phyloP scores from a whole-genome alignment of 2,113 vertebrate genomes.

The Haemorhous mexicanus region DNA sequence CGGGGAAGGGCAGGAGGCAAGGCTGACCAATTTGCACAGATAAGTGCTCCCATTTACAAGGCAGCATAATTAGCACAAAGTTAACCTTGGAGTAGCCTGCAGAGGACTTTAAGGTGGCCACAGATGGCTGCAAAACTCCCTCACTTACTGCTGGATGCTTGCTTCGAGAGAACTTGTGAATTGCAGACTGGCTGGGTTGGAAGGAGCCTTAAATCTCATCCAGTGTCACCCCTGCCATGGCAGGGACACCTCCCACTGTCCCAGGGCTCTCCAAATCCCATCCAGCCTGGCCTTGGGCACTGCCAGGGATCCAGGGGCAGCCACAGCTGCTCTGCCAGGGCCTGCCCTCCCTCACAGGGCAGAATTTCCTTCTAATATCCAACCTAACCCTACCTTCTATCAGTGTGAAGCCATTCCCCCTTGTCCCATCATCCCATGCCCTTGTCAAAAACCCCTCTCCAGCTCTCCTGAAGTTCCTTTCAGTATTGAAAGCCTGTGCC shows the following conservation, averaged over 20 bases:
- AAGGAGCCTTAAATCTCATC: rapidly evolving
- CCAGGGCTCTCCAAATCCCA: rapidly evolving
- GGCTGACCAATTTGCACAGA: rapidly evolving
- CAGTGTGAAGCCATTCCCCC: no score
- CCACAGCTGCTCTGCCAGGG: not conserved
- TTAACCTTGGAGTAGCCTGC: not conserved
- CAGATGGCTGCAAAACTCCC: not conserved
- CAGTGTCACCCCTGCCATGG: rapidly evolving
- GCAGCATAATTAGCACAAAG: not conserved
- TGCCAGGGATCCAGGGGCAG: not conserved
- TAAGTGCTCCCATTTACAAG: not conserved
- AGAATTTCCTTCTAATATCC: not conserved
- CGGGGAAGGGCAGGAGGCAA: not conserved
- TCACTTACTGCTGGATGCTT: not conserved
- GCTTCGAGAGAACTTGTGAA: rapidly evolving
- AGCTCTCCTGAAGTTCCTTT: not conserved
- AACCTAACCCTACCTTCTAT: rapidly evolving
- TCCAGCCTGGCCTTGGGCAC: not conserved
- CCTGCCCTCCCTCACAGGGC: rapidly evolving
- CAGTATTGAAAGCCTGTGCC: rapidly evolving
- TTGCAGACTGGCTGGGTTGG: not conserved
- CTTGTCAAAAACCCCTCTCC: not conserved
- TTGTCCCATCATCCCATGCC: not conserved
- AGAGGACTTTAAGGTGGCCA: rapidly evolving
- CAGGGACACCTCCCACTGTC: not conserved